Percentiles rank a stretch among this genome's conserved stretches.
phyloP scores from a whole-genome alignment of 1,140 invertebrate species.

The Macrostomum lignano region DNA sequence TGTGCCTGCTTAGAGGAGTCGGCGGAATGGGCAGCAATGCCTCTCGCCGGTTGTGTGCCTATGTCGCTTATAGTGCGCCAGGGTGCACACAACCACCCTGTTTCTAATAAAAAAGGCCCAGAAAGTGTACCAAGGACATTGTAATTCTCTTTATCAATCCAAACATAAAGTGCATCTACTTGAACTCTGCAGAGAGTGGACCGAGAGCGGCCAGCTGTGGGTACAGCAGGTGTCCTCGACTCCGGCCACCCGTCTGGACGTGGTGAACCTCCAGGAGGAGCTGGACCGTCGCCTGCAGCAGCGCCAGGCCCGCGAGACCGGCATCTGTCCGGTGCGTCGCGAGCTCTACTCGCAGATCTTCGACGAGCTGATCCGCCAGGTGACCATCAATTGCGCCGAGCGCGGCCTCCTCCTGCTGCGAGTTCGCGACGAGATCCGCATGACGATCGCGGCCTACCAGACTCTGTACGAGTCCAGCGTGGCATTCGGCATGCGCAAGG shows the following conservation, averaged over 20 bases:
- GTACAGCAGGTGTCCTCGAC: slow-evolving; percentile 42
- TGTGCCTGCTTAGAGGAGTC: too few species aligned
- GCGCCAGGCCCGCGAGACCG: slow-evolving; percentile 57
- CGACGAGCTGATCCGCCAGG: slow-evolving; percentile 72
- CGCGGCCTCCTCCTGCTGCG: slow-evolving; percentile 63
- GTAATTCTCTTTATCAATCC: too few species aligned
- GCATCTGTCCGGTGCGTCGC: slow-evolving; percentile 60
- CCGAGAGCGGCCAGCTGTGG: slow-evolving; percentile 37
- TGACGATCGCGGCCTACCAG: slow-evolving; percentile 76
- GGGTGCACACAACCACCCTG: too few species aligned
- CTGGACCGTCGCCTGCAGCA: slow-evolving; percentile 55
- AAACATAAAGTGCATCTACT: too few species aligned
- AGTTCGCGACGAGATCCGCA: slow-evolving; percentile 69
- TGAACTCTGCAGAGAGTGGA: slow-evolving; percentile 43
- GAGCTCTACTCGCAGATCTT: slow-evolving; percentile 51
- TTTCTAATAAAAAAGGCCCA: too few species aligned
- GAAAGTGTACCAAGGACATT: too few species aligned
- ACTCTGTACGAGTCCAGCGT: slow-evolving; percentile 83
- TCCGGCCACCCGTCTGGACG: slow-evolving; percentile 59
- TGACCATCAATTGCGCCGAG: slow-evolving; percentile 85
- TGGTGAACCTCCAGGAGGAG: slow-evolving; percentile 64
- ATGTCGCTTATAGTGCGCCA: too few species aligned
- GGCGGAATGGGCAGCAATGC: too few species aligned
- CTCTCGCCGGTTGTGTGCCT: too few species aligned
- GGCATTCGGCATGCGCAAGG: slow-evolving; percentile 86